Evolutionary conservation across 2,113 vertebrate genomes (phyloP), one percentile per base, ranked within the genome.

Genomic region (Martes martes): DNA sequence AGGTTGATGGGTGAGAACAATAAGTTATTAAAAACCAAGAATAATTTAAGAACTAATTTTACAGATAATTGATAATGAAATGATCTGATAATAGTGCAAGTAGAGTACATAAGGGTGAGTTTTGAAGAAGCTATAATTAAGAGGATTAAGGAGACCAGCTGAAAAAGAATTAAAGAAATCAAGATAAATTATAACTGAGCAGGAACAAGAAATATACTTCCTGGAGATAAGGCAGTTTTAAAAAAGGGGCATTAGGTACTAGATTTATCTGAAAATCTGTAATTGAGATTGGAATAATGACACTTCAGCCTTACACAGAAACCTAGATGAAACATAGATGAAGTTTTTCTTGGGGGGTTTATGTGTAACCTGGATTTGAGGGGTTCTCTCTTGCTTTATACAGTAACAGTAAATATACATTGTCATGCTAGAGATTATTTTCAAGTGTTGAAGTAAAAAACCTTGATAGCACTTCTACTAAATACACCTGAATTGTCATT

Each of bases 31-130:
- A 95, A 96, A 98, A 91, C 81, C 85, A 91, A 95, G 97, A 97
- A 95, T 97, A 98, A 97, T 98, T 98, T 94, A 98, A 95, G 97
- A 96, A 96, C 94, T 95, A 97, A 98, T 98, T 98, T 98, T 98
- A 96, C 97, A 97, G 98, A 94, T 98, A 98, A 98, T 97, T 98
- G 97, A 94, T 98, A 98, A 98, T 97, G 97, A 97, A 98, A 98
- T 98, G 96, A 97, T 96, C 94, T 97, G 97, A 95, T 98, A 96
- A 96, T 96, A 94, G 92, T 86, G 61, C 85, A 92, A 97, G 94
- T 26, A 78, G 71, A 80, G 97, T 95, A 94, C 96, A 86, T 92
- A 97, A 84, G 83, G 96, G 91, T 95, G 88, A 96, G 59, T 96
- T 97, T 52, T 94, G 91, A 96, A 97, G 94, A 97, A 88, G 92